These are phyloP conservation scores for Ischnus inquisitorius DNA, from an alignment of 2,888 invertebrate species.

Conservation along the genomic window DNA sequence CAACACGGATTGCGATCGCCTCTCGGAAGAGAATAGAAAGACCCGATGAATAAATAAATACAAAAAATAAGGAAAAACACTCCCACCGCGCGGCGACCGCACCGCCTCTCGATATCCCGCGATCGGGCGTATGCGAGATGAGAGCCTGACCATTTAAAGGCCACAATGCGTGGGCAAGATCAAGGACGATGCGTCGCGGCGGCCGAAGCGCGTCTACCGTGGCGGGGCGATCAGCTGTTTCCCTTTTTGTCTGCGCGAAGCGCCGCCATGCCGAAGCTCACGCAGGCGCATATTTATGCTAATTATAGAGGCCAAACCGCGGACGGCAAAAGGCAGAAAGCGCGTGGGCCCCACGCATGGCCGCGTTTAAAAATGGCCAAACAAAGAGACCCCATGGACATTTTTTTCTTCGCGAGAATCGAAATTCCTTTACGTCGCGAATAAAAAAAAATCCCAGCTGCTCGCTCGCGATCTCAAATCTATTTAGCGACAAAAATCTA, in stretches of 20 bases:
- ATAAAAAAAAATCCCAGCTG: background rate
- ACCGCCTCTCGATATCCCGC: slow-evolving; percentile 45
- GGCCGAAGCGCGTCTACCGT: slow-evolving; percentile 63
- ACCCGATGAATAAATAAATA: slow-evolving; percentile 23
- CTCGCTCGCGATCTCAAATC: background rate
- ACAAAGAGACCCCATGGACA: background rate
- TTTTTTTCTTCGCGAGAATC: background rate
- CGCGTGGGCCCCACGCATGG: slow-evolving; percentile 16
- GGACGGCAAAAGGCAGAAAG: slow-evolving; percentile 4
- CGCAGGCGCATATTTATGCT: slow-evolving; percentile 49
- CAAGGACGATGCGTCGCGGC: slow-evolving; percentile 72
- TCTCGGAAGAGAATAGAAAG: slow-evolving; percentile 33
- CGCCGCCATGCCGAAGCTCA: slow-evolving; percentile 4
- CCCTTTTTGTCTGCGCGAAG: slow-evolving; percentile 61
- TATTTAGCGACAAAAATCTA: background rate
- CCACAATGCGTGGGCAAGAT: slow-evolving; percentile 78
- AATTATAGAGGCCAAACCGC: slow-evolving; percentile 52
- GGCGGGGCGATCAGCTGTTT: slow-evolving; percentile 69
- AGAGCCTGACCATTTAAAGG: slow-evolving; percentile 75
- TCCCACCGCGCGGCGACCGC: slow-evolving; percentile 58
- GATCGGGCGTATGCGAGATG: slow-evolving; percentile 20
- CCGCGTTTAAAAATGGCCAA: slow-evolving; percentile 26
- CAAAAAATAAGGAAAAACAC: slow-evolving; percentile 14
- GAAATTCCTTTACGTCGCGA: background rate
- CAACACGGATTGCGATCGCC: slow-evolving; percentile 44